Base-by-base conservation (phyloP, 2,797 vertebrate species). In the Xenentodon cancila region DNA sequence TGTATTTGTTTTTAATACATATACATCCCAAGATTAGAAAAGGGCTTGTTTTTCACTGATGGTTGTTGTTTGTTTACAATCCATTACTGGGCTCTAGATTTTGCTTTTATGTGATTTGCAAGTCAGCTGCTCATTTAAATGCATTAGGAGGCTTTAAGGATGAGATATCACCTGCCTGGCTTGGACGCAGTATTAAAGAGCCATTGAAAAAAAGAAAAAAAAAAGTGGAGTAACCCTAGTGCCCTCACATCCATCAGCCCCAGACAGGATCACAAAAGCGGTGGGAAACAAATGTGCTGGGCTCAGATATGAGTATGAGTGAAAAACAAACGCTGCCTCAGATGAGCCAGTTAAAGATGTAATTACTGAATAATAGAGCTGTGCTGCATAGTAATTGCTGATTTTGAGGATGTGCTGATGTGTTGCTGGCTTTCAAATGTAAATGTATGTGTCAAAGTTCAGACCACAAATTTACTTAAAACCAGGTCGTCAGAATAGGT, bases 91-190 rank as follows among this genome's bases (percentile, higher is more conserved):
- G 45, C 51, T 57, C 53, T n/a, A 37, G 60, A 45, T 59, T 64
- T 51, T 73, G 76, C 68, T 84, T 71, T 78, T 66, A 78, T 25
- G 12, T 42, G 72, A 59, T 77, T 71, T 71, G 59, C 62, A 64
- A 76, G 71, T 63, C 71, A 68, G 77, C 64, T 59, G 40, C 58
- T 79, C 63, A 78, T 88, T 87, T 77, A 64, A 75, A 85, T 81
- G 76, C 85, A 89, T 89, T 77, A 84, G 74, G 46, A 1, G 1
- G 68, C 75, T 77, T 88, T 85, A 79, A 68, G 16, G 27, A 73
- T 79, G 83, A 80, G 59, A 68, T 68, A 81, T 80, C 58, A 77
- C 82, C 84, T 82, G 71, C 82, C 73, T 73, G 76, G 52, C 63
- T 71, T 22, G 64, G 71, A 74, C 76, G 45, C 68, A 74, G 63